Conservation (phyloP, 2,113 vertebrate genomes). For the Stegostoma tigrinum region DNA sequence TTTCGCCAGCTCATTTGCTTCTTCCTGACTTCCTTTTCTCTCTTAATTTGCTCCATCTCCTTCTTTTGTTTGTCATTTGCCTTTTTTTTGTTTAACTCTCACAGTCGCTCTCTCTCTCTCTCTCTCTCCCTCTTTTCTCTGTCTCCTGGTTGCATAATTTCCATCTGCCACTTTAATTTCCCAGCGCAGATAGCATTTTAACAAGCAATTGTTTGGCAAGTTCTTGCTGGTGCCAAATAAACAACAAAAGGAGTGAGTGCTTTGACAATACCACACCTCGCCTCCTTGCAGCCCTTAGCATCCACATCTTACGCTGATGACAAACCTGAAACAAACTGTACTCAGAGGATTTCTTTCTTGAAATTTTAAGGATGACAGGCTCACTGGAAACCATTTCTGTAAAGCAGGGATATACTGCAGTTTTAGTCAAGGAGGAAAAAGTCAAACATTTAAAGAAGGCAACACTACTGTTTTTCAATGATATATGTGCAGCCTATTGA, state of each 20-base stretch:
- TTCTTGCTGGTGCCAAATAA: background rate
- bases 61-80: background rate
- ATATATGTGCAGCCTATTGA: background rate
- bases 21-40: background rate
- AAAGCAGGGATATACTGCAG: background rate
- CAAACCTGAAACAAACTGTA: background rate
- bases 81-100: background rate
- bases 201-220: conserved; percentile 25
- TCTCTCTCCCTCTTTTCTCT: background rate
- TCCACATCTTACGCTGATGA: background rate
- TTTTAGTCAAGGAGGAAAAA: background rate
- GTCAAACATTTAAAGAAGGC: background rate
- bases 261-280: background rate
- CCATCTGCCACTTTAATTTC: background rate
- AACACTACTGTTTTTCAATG: background rate
- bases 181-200: background rate
- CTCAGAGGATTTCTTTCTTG: background rate
- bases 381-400: background rate
- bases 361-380: background rate
- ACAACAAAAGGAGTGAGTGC: background rate
- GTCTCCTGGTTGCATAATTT: background rate
- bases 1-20: background rate
- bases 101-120: background rate
- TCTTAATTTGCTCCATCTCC: background rate
- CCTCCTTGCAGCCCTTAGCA: background rate